Evolutionary conservation across 2,113 vertebrate species (phyloP), one percentile per base, ranked within the genome.

Genomic region (Leptobrachium ailaonicum): DNA sequence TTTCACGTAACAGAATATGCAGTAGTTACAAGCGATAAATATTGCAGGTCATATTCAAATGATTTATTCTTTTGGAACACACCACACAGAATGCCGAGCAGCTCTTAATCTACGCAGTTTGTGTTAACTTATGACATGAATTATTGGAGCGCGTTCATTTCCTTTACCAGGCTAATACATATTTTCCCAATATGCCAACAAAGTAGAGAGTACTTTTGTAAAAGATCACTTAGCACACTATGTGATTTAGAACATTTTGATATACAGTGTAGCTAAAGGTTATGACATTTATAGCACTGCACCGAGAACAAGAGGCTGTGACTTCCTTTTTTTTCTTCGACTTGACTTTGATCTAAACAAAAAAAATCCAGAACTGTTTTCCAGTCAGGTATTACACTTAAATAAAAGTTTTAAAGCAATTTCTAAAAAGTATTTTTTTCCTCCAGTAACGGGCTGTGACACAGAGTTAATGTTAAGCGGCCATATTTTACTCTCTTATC

Each of bases 191-290:
- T 67, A 58, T 60, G 64, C 73, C 71, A 74, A 32, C 71, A 43
- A 42, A 32, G 54, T 13, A 58, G 66, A 71, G 45, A 60, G 54
- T 45, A 54, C 32, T 47, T 74, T 43, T 80, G 63, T 43, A 11
- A 80, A 60, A 80, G 63, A 75, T 75, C 76, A 62, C 54, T 50
- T 71, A 41, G 69, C 79, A 81, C 53, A 68, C 72, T 8, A 66
- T 69, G 79, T 50, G 79, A 62, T 81, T 75, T 69, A 62, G 68
- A 69, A 75, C 64, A 75, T 74, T 81, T 81, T 58, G 20, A 50
- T 69, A 60, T 68, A 69, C 79, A 62, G 64, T 44, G n/a, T 41
- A 75, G 56, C 71, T 75, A 81, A 81, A 81, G 79, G 79, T 81
- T 81, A 75, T 75, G 71, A 81, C 72, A 81, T 81, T 81, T 81